Evolutionary conservation across 2,113 vertebrate genomes (phyloP).

Genomic region (Thalassoma bifasciatum): DNA sequence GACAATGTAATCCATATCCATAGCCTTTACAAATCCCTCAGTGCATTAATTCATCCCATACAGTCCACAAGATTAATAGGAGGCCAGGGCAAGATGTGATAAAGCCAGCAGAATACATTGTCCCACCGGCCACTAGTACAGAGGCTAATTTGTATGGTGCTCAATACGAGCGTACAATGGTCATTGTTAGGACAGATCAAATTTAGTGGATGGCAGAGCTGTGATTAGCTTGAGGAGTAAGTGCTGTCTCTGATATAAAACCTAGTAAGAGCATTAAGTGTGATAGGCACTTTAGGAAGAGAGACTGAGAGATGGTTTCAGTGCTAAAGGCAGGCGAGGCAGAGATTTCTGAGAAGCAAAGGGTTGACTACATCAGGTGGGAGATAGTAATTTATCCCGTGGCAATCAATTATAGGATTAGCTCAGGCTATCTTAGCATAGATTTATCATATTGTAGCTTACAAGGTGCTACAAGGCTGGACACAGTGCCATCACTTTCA

Average conservation of each 20-base stretch:
- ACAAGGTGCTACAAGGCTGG: neutral
- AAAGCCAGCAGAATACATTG: slow-evolving; percentile 63
- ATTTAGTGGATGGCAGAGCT: slow-evolving; percentile 32
- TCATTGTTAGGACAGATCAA: slow-evolving; percentile 62
- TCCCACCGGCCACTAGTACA: slow-evolving; percentile 55
- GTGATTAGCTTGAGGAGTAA: slow-evolving; percentile 53
- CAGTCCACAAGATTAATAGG: slow-evolving; percentile 75
- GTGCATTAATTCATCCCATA: slow-evolving; percentile 69
- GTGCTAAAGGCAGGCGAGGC: neutral
- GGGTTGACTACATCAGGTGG: slow-evolving; percentile 6
- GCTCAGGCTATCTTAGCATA: neutral
- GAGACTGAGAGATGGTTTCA: slow-evolving; percentile 13
- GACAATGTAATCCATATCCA: slow-evolving; percentile 75
- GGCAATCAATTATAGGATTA: slow-evolving; percentile 18
- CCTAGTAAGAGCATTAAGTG: slow-evolving; percentile 32
- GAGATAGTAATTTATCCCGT: neutral
- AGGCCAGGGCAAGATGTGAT: slow-evolving; percentile 61
- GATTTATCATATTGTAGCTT: neutral
- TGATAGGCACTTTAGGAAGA: slow-evolving; percentile 15
- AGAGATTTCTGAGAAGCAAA: neutral
- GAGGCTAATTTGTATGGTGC: slow-evolving; percentile 62
- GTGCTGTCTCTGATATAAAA: slow-evolving; percentile 36
- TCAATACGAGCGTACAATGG: slow-evolving; percentile 60
- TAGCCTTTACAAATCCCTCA: slow-evolving; percentile 65
- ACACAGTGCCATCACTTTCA: neutral